Base-by-base conservation (phyloP, 2,797 vertebrate genomes). In the Morus bassanus region DNA sequence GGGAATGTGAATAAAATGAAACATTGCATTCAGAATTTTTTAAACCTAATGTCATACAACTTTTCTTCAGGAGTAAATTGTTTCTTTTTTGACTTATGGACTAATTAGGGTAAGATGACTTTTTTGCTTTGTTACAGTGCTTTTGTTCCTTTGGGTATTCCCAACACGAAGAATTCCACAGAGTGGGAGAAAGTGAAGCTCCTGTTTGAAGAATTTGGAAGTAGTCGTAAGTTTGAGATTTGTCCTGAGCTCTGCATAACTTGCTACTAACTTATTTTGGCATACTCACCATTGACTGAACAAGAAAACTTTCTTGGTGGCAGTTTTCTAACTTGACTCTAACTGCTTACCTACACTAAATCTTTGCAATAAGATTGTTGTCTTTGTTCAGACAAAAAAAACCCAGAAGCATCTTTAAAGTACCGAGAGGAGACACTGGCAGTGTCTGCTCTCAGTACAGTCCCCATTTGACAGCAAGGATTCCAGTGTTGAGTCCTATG, bases 121-220 rank as follows among this genome's bases (percentile, higher is more conserved):
- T 57, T 87, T 54, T 10, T 74, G 81, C 46, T 80, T 69, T 83
- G 1, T 97, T 97, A 8, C 96, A 99, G 99, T 93, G 99, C 99
- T 15, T 99, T 99, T 93, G 98, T 99, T 95, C 99, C 99, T 53
- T 97, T 99, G 91, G 97, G 98, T 79, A 97, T 99, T 85, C 98
- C 99, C n/a, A 97, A 97, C 53, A 97, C 98, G 92, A 98, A 98
- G 96, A 99, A 99, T 97, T 98, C 99, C 67, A 99, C 99, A 9
- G 99, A 99, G n/a, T 99, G 99, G 99, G 99, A 99, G 83, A 99
- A 99, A 97, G 98, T 99, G 31, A 99, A 99, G 78, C 98, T 99
- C 56, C 97, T 99, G 27, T 99, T 99, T 97, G 98, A 99, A 96
- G 99, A 99, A 97, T 98, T 99, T 95, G 99, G 99, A 94, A 99